Base-by-base conservation (phyloP, 2,797 vertebrate species). In the Acanthiza pusilla region DNA sequence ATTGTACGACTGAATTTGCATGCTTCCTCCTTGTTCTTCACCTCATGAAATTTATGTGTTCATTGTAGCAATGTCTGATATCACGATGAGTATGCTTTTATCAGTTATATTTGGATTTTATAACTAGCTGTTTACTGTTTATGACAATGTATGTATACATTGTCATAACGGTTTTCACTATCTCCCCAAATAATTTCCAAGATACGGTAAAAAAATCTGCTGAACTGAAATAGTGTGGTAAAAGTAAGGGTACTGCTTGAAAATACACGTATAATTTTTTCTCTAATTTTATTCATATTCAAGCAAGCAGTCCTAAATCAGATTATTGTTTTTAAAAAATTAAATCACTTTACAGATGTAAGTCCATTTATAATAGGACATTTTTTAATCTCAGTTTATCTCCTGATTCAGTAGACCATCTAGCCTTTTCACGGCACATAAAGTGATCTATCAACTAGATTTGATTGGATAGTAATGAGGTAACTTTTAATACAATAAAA, bases 31-130 rank as follows among this genome's bases (percentile, higher is more conserved):
- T 82, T 87, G 77, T 85, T 92, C 85, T 95, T 93, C 74, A 93
- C 65, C 48, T 94, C n/a, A 4, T 73, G 58, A 85, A 97, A 98
- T 97, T 98, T 98, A 97, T 97, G 91, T 89, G 85, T 54, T 84
- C 81, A 19, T 86, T 94, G 85, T 93, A 96, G 93, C 89, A 93
- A 92, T 75, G 73, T 86, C 89, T 96, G 76, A 40, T 75, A 68
- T 73, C 84, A 85, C 88, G 94, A 93, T 82, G 82, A 93, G 89
- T 96, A 97, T 96, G 36, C 75, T 92, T 50, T 89, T 87, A 66
- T 91, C 91, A 88, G 94, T 93, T 97, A 88, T 75, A 80, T 82
- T 77, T 96, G 61, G 63, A 95, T 96, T 97, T 95, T 95, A 96
- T 97, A 97, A 96, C 93, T 89, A 95, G 30, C 58, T 96, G 68